Evolutionary conservation across 2,888 invertebrate genomes (phyloP).

Genomic region (Leistus spinibarbis): DNA sequence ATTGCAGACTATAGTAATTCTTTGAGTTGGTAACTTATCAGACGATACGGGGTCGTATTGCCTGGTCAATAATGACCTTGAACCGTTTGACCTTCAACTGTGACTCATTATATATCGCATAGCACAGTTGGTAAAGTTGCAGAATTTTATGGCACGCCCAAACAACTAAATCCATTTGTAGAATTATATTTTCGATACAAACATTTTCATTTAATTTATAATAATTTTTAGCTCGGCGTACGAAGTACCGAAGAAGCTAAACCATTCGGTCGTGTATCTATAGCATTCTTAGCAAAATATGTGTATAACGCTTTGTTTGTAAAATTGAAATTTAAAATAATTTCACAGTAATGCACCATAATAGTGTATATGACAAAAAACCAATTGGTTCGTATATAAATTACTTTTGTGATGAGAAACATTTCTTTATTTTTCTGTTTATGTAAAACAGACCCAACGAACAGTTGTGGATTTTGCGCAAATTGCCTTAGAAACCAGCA

Average conservation of each 20-base stretch:
- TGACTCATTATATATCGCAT: slow-evolving; percentile 11
- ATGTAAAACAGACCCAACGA: background rate
- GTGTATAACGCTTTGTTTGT: too few relatives aligned
- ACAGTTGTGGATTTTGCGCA: background rate
- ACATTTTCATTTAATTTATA: too few relatives aligned
- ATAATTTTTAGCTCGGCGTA: too few relatives aligned
- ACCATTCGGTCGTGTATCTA: too few relatives aligned
- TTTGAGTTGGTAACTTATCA: slow-evolving; percentile 1
- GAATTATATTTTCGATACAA: too few relatives aligned
- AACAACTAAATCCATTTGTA: too few relatives aligned
- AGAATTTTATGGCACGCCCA: background rate
- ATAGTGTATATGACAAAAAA: background rate
- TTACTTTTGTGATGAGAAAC: background rate
- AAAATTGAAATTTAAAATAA: too few relatives aligned
- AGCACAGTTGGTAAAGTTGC: background rate
- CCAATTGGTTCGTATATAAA: background rate
- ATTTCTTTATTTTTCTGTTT: background rate
- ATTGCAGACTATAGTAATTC: too few relatives aligned
- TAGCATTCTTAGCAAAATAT: too few relatives aligned
- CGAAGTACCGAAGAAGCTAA: too few relatives aligned
- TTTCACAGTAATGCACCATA: background rate
- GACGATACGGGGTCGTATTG: slow-evolving; percentile 11
- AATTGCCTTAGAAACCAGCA: background rate
- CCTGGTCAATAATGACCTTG: slow-evolving; percentile 10
- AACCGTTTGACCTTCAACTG: slow-evolving; percentile 24